Percentiles rank a stretch among this genome's conserved stretches.
phyloP scores from a whole-genome alignment of 2,113 vertebrate genomes.

The Vulpes ferrilata region DNA sequence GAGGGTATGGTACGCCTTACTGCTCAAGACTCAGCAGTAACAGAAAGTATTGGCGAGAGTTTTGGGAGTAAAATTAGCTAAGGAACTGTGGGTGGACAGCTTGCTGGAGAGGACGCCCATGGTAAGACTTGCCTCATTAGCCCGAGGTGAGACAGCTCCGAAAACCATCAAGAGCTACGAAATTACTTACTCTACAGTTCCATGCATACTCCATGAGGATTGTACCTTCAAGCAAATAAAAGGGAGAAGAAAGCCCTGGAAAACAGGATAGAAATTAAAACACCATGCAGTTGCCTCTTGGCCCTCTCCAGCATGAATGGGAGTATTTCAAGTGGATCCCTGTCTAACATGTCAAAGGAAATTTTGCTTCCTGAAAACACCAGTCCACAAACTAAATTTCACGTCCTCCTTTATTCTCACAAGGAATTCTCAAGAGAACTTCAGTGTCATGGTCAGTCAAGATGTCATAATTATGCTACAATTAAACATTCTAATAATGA shows the following conservation, averaged over 20 bases:
- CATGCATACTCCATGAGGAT: neutral
- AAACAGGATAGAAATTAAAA: neutral
- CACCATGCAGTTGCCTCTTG: neutral
- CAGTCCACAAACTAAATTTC: neutral
- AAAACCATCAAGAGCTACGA: neutral
- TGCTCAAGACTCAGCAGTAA: constrained; percentile 35
- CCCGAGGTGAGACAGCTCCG: constrained; percentile 12
- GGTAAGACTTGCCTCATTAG: constrained; percentile 54
- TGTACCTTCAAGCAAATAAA: neutral
- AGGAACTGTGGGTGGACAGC: constrained; percentile 58
- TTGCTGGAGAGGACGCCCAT: neutral
- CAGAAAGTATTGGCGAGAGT: neutral
- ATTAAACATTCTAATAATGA: neutral
- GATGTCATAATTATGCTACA: neutral
- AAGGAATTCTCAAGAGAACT: neutral
- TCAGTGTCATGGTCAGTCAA: no score
- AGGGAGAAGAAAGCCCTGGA: neutral
- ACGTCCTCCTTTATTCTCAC: neutral
- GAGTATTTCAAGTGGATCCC: neutral
- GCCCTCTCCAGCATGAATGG: neutral
- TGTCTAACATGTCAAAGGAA: neutral
- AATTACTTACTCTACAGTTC: constrained; percentile 47
- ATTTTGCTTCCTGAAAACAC: neutral
- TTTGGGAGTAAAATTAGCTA: constrained; percentile 55
- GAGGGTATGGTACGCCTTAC: neutral